phyloP scores from a whole-genome alignment of 2,888 invertebrate genomes.

The Nephrotoma appendiculata region DNA sequence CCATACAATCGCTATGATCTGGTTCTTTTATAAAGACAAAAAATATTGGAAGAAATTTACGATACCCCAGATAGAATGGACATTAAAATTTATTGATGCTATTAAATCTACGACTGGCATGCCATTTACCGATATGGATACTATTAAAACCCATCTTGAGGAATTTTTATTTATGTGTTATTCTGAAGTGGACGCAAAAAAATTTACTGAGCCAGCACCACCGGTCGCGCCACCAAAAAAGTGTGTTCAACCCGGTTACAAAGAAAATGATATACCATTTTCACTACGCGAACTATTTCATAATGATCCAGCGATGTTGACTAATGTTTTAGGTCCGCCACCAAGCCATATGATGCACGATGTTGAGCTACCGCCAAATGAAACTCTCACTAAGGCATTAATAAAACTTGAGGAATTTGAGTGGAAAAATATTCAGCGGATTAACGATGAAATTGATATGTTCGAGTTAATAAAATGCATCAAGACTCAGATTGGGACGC shows the following conservation, averaged over 20 bases:
- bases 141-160: neutral
- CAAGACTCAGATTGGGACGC: neutral
- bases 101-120: neutral
- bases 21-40: constrained; percentile 12
- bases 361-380: neutral
- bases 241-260: neutral
- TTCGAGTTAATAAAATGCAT: neutral
- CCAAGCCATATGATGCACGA: neutral
- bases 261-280: neutral
- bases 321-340: neutral
- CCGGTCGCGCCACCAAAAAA: neutral
- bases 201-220: neutral
- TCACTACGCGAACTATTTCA: neutral
- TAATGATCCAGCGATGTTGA: neutral
- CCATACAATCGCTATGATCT: constrained; percentile 16
- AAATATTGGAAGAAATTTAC: constrained; percentile 6
- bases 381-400: neutral
- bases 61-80: constrained; percentile 15
- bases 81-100: constrained; percentile 16
- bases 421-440: neutral
- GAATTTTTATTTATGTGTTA: neutral
- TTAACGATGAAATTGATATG: neutral
- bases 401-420: neutral
- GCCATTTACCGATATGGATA: neutral
- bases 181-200: neutral